These are phyloP conservation scores for Chorisops tibialis DNA, from an alignment of 2,888 invertebrate genomes.

Conservation along the genomic window DNA sequence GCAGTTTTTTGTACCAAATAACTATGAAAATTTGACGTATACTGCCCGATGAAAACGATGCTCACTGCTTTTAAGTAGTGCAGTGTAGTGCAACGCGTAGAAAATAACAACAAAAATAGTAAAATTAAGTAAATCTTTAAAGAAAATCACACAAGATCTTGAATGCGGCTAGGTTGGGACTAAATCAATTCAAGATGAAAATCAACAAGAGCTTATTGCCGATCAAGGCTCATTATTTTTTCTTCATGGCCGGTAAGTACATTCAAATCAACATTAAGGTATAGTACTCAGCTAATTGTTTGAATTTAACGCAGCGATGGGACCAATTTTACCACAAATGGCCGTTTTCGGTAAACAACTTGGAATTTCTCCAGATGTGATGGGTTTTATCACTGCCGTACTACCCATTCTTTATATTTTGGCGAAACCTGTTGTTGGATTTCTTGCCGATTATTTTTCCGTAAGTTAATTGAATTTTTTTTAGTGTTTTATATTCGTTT, in stretches of 20 bases:
- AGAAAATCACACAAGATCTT: no score
- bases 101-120: no score
- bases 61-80: no score
- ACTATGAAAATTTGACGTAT: no score
- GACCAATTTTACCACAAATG: slow-evolving; percentile 75
- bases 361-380: slow-evolving; percentile 69
- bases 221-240: slow-evolving; percentile 82
- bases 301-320: slow-evolving; percentile 69
- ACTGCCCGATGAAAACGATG: no score
- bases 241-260: slow-evolving; percentile 78
- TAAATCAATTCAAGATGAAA: no score
- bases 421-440: slow-evolving; percentile 74
- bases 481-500: background rate
- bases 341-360: slow-evolving; percentile 75
- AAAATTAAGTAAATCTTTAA: no score
- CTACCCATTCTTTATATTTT: slow-evolving; percentile 73
- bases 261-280: background rate
- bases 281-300: background rate
- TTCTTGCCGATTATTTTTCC: slow-evolving; percentile 70
- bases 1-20: no score
- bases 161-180: no score
- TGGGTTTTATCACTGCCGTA: slow-evolving; percentile 73
- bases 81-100: no score
- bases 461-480: slow-evolving; percentile 43
- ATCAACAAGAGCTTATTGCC: slow-evolving; percentile 70